Evolutionary conservation across 37 sponge, comb jelly and placozoan genomes (phyloP).

Genomic region (Theonella swinhoei): DNA sequence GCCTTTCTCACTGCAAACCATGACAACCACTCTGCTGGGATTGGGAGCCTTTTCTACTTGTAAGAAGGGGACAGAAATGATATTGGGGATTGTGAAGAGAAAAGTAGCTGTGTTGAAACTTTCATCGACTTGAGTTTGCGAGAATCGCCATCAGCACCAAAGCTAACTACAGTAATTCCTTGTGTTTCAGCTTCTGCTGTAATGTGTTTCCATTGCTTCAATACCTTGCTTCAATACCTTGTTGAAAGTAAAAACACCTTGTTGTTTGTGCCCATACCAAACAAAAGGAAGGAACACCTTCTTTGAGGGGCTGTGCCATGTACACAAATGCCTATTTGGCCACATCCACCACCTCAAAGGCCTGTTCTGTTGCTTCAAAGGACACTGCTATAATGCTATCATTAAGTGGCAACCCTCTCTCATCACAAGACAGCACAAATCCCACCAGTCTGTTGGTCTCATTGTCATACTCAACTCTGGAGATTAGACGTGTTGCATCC

Average conservation of each 20-base stretch:
- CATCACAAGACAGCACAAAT: constrained; percentile 40
- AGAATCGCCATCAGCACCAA: constrained; percentile 66
- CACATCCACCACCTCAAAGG: constrained; percentile 7
- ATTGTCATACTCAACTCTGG: constrained; percentile 58
- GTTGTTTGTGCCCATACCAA: constrained; percentile 59
- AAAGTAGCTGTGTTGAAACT: constrained; percentile 12
- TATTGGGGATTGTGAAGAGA: not conserved
- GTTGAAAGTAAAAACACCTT: constrained; percentile 41
- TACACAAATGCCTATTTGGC: constrained; percentile 69
- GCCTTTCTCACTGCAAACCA: constrained; percentile 32
- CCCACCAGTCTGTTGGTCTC: constrained; percentile 55
- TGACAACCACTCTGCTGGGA: constrained; percentile 39
- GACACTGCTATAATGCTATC: constrained; percentile 45
- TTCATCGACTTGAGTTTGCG: constrained; percentile 52
- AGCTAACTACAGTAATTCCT: constrained; percentile 41
- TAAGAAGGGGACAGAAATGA: not conserved
- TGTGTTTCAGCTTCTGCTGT: constrained; percentile 42
- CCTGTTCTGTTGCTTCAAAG: constrained; percentile 37
- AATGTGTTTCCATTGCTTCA: constrained; percentile 53
- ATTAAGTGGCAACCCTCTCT: constrained; percentile 21
- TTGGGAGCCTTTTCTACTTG: not conserved
- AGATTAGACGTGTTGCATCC: constrained; percentile 52
- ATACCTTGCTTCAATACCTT: constrained; percentile 5
- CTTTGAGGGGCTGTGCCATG: constrained; percentile 53
- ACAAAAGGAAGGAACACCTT: constrained; percentile 35